These are phyloP conservation scores for Myiotriccus ornatus DNA, from an alignment of 2,797 vertebrate genomes.

Conservation along the genomic window DNA sequence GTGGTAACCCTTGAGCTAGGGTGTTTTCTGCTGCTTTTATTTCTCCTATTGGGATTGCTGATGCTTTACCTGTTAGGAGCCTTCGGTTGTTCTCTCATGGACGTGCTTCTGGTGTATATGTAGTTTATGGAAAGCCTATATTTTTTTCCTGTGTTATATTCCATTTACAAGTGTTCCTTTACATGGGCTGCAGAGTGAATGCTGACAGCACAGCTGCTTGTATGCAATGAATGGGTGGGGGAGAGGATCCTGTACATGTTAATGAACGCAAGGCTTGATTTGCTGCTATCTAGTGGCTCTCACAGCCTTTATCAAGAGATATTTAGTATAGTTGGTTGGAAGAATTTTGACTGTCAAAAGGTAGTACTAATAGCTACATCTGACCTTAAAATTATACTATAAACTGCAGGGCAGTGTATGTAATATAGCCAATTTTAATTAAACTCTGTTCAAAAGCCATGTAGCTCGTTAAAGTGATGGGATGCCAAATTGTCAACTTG, in stretches of 20 bases:
- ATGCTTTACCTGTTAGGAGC: neutral
- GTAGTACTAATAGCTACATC: neutral
- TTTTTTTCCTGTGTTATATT: neutral
- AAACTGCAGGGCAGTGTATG: neutral
- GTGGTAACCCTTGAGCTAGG: no score
- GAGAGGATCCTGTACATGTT: neutral
- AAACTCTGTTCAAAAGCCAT: neutral
- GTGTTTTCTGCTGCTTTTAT: accelerated
- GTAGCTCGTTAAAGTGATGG: neutral
- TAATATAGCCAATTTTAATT: neutral
- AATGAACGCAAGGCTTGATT: neutral
- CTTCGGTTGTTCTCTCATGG: neutral
- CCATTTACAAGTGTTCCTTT: neutral
- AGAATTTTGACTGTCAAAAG: neutral
- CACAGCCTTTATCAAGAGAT: neutral
- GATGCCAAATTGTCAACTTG: neutral
- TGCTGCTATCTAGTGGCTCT: neutral
- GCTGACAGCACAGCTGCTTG: neutral
- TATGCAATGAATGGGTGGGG: neutral
- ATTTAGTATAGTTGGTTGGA: neutral
- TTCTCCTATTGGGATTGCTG: neutral
- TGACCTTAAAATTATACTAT: neutral
- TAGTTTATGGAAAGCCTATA: neutral
- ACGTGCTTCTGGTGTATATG: neutral
- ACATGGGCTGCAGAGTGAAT: neutral